Evolutionary conservation across 1,140 invertebrate species (phyloP).

Genomic region (Aporrectodea caliginosa): DNA sequence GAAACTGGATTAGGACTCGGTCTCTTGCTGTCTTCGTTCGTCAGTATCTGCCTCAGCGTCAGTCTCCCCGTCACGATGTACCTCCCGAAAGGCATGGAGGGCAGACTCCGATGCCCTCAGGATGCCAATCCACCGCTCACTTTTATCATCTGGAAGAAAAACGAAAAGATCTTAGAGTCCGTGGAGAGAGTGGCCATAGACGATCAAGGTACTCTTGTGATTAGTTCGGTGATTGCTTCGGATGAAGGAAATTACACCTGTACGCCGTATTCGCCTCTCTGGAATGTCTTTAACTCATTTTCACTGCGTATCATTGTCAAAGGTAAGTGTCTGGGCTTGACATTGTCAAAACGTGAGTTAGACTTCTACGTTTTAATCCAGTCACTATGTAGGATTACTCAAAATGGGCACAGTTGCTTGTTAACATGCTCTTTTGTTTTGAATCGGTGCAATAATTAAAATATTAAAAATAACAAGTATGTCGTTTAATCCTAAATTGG

Average conservation of each 20-base stretch:
- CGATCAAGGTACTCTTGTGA: conserved; percentile 41
- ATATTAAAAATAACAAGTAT: no score
- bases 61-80: not conserved
- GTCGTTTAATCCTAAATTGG: no score
- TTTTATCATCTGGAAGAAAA: not conserved
- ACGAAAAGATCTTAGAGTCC: not conserved
- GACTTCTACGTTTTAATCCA: no score
- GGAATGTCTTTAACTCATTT: conserved; percentile 83
- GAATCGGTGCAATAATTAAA: no score
- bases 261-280: conserved; percentile 89
- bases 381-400: no score
- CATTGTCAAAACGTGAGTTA: no score
- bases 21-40: not conserved
- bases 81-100: not conserved
- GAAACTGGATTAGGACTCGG: not conserved
- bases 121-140: not conserved
- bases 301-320: conserved; percentile 93
- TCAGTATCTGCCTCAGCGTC: not conserved
- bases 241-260: conserved; percentile 86
- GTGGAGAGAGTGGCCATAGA: not conserved
- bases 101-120: not conserved
- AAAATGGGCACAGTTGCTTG: no score
- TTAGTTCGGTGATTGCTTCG: conserved; percentile 38
- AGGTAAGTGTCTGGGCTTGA: no score
- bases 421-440: no score